These are phyloP conservation scores for Ashinkailepas kermadecensis DNA, from an alignment of 2,888 invertebrate genomes.

Conservation along the genomic window DNA sequence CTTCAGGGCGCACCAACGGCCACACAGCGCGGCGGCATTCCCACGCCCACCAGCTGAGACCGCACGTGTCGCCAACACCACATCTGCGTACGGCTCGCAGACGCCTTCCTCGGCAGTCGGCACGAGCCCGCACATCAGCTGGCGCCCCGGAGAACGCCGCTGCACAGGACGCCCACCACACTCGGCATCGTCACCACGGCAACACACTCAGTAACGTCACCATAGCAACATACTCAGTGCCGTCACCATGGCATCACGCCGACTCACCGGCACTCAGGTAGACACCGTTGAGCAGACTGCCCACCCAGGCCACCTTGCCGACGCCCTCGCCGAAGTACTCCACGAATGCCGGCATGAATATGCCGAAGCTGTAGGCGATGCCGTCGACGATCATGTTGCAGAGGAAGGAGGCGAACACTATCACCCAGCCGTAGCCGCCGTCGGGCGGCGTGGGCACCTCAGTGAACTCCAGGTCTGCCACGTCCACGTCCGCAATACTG, in stretches of 20 bases:
- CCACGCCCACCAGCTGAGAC: no score
- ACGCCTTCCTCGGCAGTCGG: no score
- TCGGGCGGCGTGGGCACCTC: conserved; percentile 80
- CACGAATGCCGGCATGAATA: conserved; percentile 75
- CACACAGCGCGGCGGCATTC: no score
- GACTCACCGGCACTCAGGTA: conserved; percentile 82
- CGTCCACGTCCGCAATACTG: conserved; percentile 9
- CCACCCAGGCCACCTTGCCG: conserved; percentile 86
- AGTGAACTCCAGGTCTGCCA: conserved; percentile 26
- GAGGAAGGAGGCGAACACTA: conserved; percentile 93
- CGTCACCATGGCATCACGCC: conserved; percentile 20
- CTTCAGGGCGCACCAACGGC: no score
- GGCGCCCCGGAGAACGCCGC: no score
- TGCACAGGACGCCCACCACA: no score
- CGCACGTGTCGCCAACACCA: no score
- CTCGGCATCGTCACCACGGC: no score
- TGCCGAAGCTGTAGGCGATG: conserved; percentile 96
- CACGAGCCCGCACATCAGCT: no score
- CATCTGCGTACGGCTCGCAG: no score
- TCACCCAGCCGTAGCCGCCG: conserved; percentile 58
- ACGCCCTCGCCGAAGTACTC: conserved; percentile 73
- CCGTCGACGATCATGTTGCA: conserved; percentile 98
- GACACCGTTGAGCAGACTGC: conserved; percentile 88
- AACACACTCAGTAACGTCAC: no score
- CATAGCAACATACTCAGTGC: no score